Evolutionary conservation across 2,797 vertebrate species (phyloP), one percentile per base, ranked within the genome.

Genomic region (Glyptemys insculpta): DNA sequence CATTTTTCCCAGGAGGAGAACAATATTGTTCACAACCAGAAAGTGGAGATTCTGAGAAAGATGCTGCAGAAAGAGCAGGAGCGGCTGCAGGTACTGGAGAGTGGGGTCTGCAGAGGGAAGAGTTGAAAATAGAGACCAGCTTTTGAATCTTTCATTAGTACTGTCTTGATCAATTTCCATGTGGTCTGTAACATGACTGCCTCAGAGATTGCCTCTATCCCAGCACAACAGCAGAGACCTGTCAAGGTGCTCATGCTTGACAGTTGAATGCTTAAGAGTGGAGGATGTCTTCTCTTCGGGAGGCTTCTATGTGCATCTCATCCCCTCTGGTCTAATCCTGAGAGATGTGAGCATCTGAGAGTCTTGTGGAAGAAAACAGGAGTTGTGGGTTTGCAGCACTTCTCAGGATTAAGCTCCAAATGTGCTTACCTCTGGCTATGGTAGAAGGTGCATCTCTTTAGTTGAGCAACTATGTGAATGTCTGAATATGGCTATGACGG

Each of bases 1-100:
- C 4, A 0, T 91, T 0, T 93, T 96, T 95, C 96, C 83, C 90
- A 99, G 99, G 99, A 99, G 96, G 99, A 99, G 97, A 99, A 99
- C 94, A 99, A 98, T 97, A 98, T 99, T 95, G 98, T 98, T 92
- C 99, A 99, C 97, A 99, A 97, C 98, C 99, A 99, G 98, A 99
- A 98, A 97, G 98, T 98, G 97, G 99, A 99, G 96, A 98, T 99
- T 96, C 97, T 99, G 93, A 98, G 98, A 97, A 99, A 98, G 98
- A 99, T 99, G 98, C 97, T 99, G 81, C 98, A 98, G 94, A 99
- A 99, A 94, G 99, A 99, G 97, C 99, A 99, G 96, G 99, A 99
- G 92, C 98, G 99, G 81, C 98, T 99, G 78, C 99, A 99, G 99
- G 99, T 99, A 96, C 92, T 82, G 78, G 79, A 34, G 3, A 3